A percentile compares a stretch with the other conserved stretches of the same genome.
These are phyloP conservation scores for Caenorhabditis auriculariae DNA, from an alignment of 2,888 invertebrate genomes.

Conservation along the genomic window DNA sequence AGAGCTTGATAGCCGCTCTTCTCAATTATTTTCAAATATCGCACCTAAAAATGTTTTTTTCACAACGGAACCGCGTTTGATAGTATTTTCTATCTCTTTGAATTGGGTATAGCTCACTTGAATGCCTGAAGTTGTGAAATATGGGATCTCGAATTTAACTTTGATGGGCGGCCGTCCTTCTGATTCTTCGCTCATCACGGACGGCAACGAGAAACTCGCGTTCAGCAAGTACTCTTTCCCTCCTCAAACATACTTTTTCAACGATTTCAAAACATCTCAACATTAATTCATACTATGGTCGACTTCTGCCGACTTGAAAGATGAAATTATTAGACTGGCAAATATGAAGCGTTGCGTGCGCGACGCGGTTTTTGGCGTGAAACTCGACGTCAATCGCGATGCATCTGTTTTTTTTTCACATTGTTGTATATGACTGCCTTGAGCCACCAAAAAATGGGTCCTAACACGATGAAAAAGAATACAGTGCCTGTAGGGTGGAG, in stretches of 20 bases:
- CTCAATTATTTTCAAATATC: slow-evolving; percentile 95
- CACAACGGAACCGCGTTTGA: not conserved
- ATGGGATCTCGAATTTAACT: slow-evolving; percentile 98
- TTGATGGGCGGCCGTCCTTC: slow-evolving; percentile 97
- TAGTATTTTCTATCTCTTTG: not conserved
- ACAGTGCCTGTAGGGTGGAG: too few relatives aligned
- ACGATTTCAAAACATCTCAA: not conserved
- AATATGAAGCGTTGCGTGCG: too few relatives aligned
- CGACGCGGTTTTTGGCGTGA: too few relatives aligned
- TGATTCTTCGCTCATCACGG: slow-evolving; percentile 87
- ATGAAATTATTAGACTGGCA: too few relatives aligned
- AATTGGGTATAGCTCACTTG: slow-evolving; percentile 72
- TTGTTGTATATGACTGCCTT: too few relatives aligned
- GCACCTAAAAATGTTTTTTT: slow-evolving; percentile 70
- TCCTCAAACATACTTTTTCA: slow-evolving; percentile 69
- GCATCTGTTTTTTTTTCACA: too few relatives aligned
- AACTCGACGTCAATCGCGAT: not conserved
- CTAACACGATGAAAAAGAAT: too few relatives aligned
- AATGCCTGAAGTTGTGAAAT: slow-evolving; percentile 97
- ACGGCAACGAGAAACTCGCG: slow-evolving; percentile 94
- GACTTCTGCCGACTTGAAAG: too few relatives aligned
- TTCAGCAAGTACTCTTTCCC: slow-evolving; percentile 97
- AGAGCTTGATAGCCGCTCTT: slow-evolving; percentile 98
- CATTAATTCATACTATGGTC: not conserved
- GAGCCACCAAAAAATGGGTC: too few relatives aligned